Evolutionary conservation across 2,888 invertebrate genomes (phyloP).

Genomic region (Sminthurides aquaticus): DNA sequence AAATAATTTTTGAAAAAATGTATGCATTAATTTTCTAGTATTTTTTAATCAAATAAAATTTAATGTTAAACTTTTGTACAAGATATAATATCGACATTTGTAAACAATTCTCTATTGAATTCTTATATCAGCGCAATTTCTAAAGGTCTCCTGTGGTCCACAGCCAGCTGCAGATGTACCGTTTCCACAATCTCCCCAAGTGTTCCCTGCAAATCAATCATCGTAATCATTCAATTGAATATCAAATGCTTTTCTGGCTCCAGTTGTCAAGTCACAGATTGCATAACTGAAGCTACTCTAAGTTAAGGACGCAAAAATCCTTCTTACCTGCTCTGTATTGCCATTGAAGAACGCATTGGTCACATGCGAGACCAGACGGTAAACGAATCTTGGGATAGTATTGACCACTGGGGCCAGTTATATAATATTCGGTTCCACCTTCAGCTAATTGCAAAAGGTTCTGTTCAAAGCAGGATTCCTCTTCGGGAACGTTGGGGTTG

Average conservation of each 20-base stretch:
- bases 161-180: conserved; percentile 24
- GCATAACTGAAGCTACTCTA: no score
- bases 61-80: no score
- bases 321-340: conserved; percentile 45
- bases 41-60: no score
- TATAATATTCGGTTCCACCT: conserved; percentile 9
- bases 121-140: conserved; percentile 27
- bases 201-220: conserved; percentile 9
- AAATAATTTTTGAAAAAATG: no score
- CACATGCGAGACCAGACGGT: conserved; percentile 44
- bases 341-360: conserved; percentile 45
- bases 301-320: not conserved
- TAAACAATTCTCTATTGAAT: conserved; percentile 23
- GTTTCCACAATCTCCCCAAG: conserved; percentile 21
- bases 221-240: no score
- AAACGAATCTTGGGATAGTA: conserved; percentile 34
- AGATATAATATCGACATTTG: no score
- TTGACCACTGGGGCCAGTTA: conserved; percentile 12
- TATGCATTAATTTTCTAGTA: no score
- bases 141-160: conserved; percentile 32
- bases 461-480: conserved; percentile 17
- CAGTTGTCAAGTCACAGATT: no score
- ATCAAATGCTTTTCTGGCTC: no score
- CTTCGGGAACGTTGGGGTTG: conserved; percentile 5
- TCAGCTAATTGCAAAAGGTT: conserved; percentile 13